Conservation (phyloP, 2,888 invertebrate species). For the Sarcophaga caerulescens region DNA sequence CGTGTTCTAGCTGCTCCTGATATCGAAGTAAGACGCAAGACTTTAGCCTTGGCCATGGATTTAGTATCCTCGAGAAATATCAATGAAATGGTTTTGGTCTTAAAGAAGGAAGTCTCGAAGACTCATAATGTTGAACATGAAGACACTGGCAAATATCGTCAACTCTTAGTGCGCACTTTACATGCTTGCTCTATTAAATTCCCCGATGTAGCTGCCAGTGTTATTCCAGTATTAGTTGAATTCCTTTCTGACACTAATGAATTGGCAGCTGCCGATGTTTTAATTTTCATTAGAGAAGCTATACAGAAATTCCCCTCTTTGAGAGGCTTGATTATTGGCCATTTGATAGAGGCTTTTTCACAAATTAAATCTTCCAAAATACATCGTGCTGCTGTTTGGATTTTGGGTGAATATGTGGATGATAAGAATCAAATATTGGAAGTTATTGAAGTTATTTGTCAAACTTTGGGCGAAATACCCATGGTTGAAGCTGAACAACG, state of each 20-base stretch:
- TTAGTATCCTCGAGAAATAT: constrained; percentile 95
- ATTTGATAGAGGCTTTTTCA: constrained; percentile 88
- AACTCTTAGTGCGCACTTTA: constrained; percentile 95
- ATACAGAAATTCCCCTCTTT: constrained; percentile 94
- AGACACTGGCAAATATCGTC: constrained; percentile 97
- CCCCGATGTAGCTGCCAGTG: constrained; percentile 95
- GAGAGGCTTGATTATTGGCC: constrained; percentile 90
- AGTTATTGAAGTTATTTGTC: constrained; percentile 89
- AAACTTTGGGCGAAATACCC: constrained; percentile 87
- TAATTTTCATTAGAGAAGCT: constrained; percentile 97
- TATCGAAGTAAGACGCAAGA: constrained; percentile 95
- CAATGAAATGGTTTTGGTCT: constrained; percentile 95
- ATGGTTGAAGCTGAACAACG: constrained; percentile 86
- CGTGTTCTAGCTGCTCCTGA: constrained; percentile 96
- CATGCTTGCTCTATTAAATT: constrained; percentile 97
- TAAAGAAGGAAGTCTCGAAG: constrained; percentile 96
- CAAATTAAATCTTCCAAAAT: constrained; percentile 95
- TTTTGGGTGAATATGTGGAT: constrained; percentile 97
- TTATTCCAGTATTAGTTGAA: constrained; percentile 97
- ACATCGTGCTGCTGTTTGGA: constrained; percentile 97
- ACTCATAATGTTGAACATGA: constrained; percentile 95
- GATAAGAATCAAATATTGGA: constrained; percentile 88
- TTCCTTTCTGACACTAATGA: constrained; percentile 95
- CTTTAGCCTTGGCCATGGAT: constrained; percentile 92
- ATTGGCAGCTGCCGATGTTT: constrained; percentile 95